Evolutionary conservation across 2,888 invertebrate genomes (phyloP).

Genomic region (Falcaria lacertinaria): DNA sequence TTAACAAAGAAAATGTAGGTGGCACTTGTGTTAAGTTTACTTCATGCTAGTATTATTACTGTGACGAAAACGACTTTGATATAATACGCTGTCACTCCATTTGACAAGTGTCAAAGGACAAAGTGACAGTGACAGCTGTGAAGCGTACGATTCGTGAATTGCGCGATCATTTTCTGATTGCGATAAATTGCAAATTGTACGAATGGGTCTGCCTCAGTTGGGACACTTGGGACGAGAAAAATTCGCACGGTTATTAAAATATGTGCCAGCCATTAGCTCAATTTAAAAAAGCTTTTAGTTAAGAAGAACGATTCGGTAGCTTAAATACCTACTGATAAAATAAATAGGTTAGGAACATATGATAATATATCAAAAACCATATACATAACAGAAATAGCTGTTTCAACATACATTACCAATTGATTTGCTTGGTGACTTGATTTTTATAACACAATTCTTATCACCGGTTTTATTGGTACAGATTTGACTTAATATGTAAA

Average conservation of each 20-base stretch:
- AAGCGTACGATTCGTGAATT: not conserved
- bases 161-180: not conserved
- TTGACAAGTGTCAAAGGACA: slow-evolving; percentile 1
- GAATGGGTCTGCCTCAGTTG: not conserved
- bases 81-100: not conserved
- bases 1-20: slow-evolving; percentile 33
- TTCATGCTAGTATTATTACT: not conserved
- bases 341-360: no score
- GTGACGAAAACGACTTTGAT: not conserved
- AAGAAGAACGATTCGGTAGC: no score
- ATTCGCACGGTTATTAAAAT: not conserved
- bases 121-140: not conserved
- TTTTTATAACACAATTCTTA: no score
- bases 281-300: no score
- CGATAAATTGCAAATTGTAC: not conserved
- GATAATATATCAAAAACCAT: no score
- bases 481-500: no score
- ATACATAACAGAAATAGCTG: no score
- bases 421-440: no score
- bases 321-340: no score
- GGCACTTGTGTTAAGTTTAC: not conserved
- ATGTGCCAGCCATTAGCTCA: not conserved
- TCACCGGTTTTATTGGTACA: no score
- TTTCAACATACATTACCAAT: no score
- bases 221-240: not conserved